Base-by-base conservation (phyloP, 2,888 invertebrate species). In the Pogonocherus hispidulus region DNA sequence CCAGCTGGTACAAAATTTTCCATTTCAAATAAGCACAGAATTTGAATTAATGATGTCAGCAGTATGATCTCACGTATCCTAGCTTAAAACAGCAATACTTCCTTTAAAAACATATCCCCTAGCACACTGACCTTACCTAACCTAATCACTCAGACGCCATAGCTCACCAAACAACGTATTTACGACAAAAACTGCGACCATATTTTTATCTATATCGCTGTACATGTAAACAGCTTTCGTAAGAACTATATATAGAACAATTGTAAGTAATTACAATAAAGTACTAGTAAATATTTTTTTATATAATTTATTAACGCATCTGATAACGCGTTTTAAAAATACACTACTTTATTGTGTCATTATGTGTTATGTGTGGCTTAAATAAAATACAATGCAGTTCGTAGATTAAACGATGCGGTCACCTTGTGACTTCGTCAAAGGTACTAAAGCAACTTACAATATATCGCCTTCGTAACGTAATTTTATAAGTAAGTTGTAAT, bases 161-260 rank as follows among this genome's bases (percentile, higher is more conserved):
- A 49, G 14, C 14, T 51, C 49, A 23, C 19, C 18, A 32, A 52
- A 32, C 11, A 52, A 16, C 49, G 23, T 6, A 22, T 57, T 57
- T 44, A 57, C n/a, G 27, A 32, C 47, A 59, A 59, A 41, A 47
- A 46, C 32, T n/a, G 11, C 16, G 47, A 32, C 18, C 41, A 32
- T 44, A 27, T 47, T 32, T 47, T 59, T 47, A 59, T 59, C 46
- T 23, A 9, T 18, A n/a, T 11, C 2, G 11, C n/a, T 16, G 16
- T n/a, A n/a, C 5, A 3, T 41, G 41, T 41, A 47, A 59, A 22
- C 32, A 47, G 3, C n/a, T 44, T 57, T 44, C 57, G 27, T 59
- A 59, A 59, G 16, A 44, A 27, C 47, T 59, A 59, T 59, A 47
- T 32, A 47, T 59, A 59, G 59, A 59, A 59, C 59, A 47, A 47